Evolutionary conservation across 2,113 vertebrate species (phyloP), one percentile per base, ranked within the genome.

Genomic region (Phyllopteryx taeniolatus): DNA sequence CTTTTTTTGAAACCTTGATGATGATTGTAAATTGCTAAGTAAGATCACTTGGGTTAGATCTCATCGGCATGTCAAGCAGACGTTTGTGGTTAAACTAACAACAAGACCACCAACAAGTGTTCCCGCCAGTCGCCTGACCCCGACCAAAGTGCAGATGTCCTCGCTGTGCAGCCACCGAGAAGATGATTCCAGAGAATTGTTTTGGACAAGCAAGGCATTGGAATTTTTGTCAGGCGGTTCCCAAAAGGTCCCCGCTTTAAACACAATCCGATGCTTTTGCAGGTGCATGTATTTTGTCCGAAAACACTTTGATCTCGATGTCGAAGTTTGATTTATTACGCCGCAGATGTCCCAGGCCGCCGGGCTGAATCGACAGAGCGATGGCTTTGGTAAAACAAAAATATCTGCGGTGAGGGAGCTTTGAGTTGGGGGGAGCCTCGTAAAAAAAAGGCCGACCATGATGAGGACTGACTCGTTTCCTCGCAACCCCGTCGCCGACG

Each of bases 301-400:
- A 51, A 19, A 22, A 81, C 81, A 79, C 64, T 33, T 70, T 68
- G 69, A 27, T 68, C 46, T 79, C 78, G 17, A 35, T 19, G 14
- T 61, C 59, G 17, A 19, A 39, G 63, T 20, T 63, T 87, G 86
- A 89, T 89, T 88, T 90, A 89, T 82, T 82, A 67, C 57, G 35
- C 42, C 78, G 65, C 90, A 90, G 85, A 86, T 91, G 89, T 86
- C 85, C 73, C 57, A 59, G 70, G 77, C 72, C 82, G 59, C 79
- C 82, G 79, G 73, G 81, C 83, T 35, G 59, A 61, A 12, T 35
- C 59, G 15, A 22, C 53, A 35, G 14, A 61, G 59, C 14, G 59
- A 35, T 15, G 59, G 35, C 31, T 35, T n/a, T n/a, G n/a, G 2
- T 35, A 61, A 61, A 61, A 35, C 31, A 4, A 61, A 61, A 61